phyloP scores from a whole-genome alignment of 2,888 invertebrate genomes.

The Hymenopus coronatus region DNA sequence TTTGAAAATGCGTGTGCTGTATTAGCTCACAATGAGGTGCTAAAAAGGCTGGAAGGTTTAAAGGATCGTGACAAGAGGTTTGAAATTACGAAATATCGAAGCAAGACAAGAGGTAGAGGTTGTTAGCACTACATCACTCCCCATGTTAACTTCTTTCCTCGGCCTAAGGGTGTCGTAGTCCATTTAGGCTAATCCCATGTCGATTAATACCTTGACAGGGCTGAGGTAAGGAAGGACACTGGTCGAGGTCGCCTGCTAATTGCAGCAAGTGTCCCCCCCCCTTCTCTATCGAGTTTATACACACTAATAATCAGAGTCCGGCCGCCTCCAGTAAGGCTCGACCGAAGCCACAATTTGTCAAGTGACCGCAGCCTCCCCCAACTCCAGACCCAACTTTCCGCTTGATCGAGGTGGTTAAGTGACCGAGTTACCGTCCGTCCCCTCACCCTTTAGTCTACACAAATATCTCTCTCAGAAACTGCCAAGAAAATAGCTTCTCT shows the following conservation, averaged over 20 bases:
- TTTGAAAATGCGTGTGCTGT: too few species aligned
- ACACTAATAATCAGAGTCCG: slow-evolving; percentile 13
- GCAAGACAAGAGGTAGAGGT: not conserved
- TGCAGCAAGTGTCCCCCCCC: not conserved
- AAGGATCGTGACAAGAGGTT: not conserved
- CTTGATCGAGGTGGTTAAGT: slow-evolving; percentile 10
- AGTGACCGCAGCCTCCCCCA: slow-evolving; percentile 3
- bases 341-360: slow-evolving; percentile 16
- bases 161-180: not conserved
- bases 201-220: not conserved
- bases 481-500: not conserved
- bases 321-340: not conserved
- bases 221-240: not conserved
- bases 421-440: not conserved
- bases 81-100: not conserved
- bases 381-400: not conserved
- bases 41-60: not conserved
- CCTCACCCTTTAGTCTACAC: not conserved
- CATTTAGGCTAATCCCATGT: not conserved
- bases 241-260: not conserved
- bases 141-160: not conserved
- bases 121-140: not conserved
- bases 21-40: too few species aligned
- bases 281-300: slow-evolving; percentile 10
- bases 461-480: not conserved